Conservation (phyloP, 2,797 vertebrate genomes). For the Rhinatrema bivittatum region DNA sequence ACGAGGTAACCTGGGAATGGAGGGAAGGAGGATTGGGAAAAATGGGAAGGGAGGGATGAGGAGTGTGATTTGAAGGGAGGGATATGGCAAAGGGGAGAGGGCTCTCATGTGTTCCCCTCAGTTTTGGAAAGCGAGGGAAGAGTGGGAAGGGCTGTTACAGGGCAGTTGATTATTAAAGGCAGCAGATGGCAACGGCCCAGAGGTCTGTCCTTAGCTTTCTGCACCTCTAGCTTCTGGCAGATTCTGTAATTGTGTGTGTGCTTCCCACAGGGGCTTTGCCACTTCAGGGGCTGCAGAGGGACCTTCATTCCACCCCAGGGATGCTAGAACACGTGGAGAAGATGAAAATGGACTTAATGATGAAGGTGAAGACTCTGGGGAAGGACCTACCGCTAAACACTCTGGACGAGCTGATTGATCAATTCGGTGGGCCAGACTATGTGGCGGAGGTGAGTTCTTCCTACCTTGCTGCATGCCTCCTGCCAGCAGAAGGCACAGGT, state of each 20-base stretch:
- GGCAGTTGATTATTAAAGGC: no score
- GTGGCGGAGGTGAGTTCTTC: constrained; percentile 79
- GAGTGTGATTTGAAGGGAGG: no score
- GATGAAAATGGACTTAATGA: constrained; percentile 81
- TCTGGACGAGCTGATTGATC: constrained; percentile 88
- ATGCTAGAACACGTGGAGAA: constrained; percentile 68
- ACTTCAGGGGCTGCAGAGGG: constrained; percentile 31
- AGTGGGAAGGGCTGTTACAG: no score
- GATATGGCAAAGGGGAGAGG: no score
- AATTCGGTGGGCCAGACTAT: constrained; percentile 85
- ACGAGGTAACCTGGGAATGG: constrained; percentile 30
- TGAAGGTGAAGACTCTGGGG: constrained; percentile 79
- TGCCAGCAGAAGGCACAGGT: no score
- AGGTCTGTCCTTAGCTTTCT: background rate
- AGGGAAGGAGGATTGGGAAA: no score
- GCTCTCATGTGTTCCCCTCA: no score
- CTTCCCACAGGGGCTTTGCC: constrained; percentile 22
- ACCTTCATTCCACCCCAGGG: constrained; percentile 25
- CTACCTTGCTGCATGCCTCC: no score
- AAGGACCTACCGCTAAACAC: constrained; percentile 95
- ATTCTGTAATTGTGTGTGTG: background rate
- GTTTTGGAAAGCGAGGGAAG: no score
- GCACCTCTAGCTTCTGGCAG: background rate
- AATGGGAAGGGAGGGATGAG: no score
- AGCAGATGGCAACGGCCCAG: no score